phyloP scores from a whole-genome alignment of 2,113 vertebrate genomes.

The Donacobius atricapilla region DNA sequence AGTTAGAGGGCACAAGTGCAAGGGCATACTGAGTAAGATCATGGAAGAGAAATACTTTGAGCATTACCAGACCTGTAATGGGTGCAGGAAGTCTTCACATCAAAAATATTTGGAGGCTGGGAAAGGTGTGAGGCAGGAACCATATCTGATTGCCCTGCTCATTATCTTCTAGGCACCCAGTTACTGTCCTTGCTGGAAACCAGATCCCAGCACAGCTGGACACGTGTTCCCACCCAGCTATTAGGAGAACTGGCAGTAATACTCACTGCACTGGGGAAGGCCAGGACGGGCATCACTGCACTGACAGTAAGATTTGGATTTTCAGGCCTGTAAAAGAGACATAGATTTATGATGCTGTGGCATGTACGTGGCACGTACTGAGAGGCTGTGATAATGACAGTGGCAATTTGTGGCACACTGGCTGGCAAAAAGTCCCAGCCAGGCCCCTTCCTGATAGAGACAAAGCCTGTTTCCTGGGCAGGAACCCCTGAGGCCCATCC shows the following conservation, averaged over 20 bases:
- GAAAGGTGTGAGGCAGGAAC: not conserved
- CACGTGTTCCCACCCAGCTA: not conserved
- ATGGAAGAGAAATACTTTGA: not conserved
- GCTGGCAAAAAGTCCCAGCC: not conserved
- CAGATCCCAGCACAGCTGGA: not conserved
- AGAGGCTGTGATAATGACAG: not conserved
- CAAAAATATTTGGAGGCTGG: not conserved
- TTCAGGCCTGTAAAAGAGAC: conserved; percentile 53
- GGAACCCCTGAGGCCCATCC: accelerated
- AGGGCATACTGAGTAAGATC: not conserved
- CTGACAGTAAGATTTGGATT: conserved; percentile 60
- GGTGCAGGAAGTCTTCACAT: not conserved
- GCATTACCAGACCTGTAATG: not conserved
- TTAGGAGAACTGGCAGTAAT: not conserved
- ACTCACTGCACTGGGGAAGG: conserved; percentile 72
- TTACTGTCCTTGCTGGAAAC: not conserved
- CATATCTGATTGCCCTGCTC: not conserved
- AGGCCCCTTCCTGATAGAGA: not conserved
- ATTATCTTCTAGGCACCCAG: not conserved
- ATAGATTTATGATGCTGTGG: not conserved
- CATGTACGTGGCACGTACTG: accelerated
- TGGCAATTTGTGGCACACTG: not conserved
- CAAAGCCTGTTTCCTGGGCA: not conserved
- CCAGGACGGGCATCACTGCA: conserved; percentile 33
- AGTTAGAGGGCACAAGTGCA: not conserved